phyloP scores from a whole-genome alignment of 37 sponge, comb jelly and placozoan species.

The Halichondria panicea region DNA sequence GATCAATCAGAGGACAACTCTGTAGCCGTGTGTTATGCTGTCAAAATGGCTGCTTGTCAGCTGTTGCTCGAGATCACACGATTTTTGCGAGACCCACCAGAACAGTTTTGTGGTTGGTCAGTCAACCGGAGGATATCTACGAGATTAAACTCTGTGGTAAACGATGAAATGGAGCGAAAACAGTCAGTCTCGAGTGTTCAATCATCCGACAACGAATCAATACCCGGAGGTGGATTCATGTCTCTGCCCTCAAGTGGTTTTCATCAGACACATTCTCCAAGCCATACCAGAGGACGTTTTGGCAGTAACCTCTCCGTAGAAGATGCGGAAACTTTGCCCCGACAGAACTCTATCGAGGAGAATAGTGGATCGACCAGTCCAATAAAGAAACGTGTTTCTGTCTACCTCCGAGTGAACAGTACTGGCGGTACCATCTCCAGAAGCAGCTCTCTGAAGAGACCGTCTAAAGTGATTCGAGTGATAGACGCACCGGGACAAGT shows the following conservation, averaged over 20 bases:
- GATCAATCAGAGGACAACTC: background rate
- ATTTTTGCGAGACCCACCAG: slow-evolving; percentile 48
- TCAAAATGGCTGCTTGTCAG: slow-evolving; percentile 68
- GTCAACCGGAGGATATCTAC: no score
- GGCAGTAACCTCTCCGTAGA: slow-evolving; percentile 35
- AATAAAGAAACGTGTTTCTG: slow-evolving; percentile 23
- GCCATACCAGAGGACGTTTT: no score
- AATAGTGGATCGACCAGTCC: background rate
- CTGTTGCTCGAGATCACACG: slow-evolving; percentile 68
- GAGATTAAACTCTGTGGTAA: no score
- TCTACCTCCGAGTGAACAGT: slow-evolving; percentile 43
- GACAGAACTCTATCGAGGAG: background rate
- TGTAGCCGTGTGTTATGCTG: slow-evolving; percentile 38
- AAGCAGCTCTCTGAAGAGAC: background rate
- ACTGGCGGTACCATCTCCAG: background rate
- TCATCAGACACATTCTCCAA: background rate
- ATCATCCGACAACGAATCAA: slow-evolving; percentile 32
- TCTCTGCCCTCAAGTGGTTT: background rate
- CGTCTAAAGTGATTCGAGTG: background rate
- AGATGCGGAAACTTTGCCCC: background rate
- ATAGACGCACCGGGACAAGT: background rate
- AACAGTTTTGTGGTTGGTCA: no score
- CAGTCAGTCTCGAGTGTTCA: slow-evolving; percentile 8
- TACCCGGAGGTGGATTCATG: background rate
- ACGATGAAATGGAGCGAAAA: slow-evolving; percentile 25